Percentiles rank a stretch among this genome's conserved stretches.
Conservation (phyloP, 2,113 vertebrate species). For the Aix galericulata region DNA sequence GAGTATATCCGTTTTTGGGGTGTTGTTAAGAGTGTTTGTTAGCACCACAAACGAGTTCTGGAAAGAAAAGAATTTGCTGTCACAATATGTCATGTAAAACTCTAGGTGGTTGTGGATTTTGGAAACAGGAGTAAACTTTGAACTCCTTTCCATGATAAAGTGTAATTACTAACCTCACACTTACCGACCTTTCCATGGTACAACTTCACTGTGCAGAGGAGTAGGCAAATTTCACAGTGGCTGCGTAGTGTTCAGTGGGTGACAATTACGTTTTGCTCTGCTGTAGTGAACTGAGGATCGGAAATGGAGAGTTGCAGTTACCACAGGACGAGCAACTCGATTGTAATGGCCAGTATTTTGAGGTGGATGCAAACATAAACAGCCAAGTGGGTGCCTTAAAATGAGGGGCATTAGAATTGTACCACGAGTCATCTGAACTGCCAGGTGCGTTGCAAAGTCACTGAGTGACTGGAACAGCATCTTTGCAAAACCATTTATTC, state of each 20-base stretch:
- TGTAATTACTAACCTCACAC: constrained; percentile 10
- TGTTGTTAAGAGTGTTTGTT: constrained; percentile 62
- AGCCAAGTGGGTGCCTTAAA: constrained; percentile 76
- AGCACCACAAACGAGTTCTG: constrained; percentile 49
- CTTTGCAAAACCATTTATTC: constrained; percentile 6
- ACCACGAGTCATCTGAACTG: not conserved
- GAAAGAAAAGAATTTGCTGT: not conserved
- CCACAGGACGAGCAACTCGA: not conserved
- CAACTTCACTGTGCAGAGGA: constrained; percentile 24
- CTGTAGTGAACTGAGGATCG: not conserved
- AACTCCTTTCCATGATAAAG: not conserved
- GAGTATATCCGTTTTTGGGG: constrained; percentile 48
- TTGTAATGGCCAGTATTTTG: constrained; percentile 57
- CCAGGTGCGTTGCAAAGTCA: not conserved
- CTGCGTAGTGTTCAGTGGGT: not conserved
- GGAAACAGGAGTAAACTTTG: constrained; percentile 31
- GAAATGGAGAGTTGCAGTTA: not conserved
- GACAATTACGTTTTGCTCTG: not conserved
- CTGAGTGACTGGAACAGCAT: constrained; percentile 30
- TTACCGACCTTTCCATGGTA: constrained; percentile 56
- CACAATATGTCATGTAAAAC: not conserved
- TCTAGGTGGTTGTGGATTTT: constrained; percentile 19
- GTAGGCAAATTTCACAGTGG: not conserved
- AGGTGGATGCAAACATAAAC: constrained; percentile 48
- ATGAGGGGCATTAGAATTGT: constrained; percentile 64